A percentile compares a stretch with the other conserved stretches of the same genome.
These are phyloP conservation scores for Anser cygnoides DNA, from an alignment of 2,113 vertebrate genomes.

Conservation along the genomic window DNA sequence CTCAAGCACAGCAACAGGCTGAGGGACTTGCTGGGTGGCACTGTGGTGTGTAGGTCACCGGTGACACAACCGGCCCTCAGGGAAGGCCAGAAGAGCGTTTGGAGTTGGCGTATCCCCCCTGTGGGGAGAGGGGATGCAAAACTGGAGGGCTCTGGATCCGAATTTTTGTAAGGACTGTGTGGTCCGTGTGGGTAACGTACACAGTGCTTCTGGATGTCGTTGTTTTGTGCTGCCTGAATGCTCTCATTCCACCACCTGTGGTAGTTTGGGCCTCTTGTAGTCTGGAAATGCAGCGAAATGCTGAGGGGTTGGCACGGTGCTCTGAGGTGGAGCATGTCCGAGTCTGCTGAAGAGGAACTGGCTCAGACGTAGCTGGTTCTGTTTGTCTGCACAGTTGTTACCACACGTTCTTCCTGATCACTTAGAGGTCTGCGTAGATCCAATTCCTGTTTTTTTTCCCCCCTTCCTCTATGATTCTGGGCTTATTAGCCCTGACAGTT, in stretches of 20 bases:
- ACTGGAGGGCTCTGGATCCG: not conserved
- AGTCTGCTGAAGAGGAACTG: not conserved
- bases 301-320: not conserved
- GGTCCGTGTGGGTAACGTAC: not conserved
- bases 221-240: not conserved
- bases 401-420: not conserved
- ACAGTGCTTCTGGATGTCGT: not conserved
- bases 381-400: slow-evolving; percentile 19
- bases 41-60: fast-evolving
- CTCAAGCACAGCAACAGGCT: not conserved
- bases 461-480: not conserved
- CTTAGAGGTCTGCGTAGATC: slow-evolving; percentile 27
- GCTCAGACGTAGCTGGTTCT: not conserved
- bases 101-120: not conserved
- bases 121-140: not conserved
- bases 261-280: not conserved
- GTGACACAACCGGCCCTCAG: not conserved
- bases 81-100: not conserved
- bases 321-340: not conserved
- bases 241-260: not conserved
- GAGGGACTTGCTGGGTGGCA: not conserved
- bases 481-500: slow-evolving; percentile 29
- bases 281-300: not conserved
- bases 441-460: not conserved
- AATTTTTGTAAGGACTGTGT: not conserved